Base-by-base conservation (phyloP, 1,140 invertebrate species). In the Aphelenchoides avenae region DNA sequence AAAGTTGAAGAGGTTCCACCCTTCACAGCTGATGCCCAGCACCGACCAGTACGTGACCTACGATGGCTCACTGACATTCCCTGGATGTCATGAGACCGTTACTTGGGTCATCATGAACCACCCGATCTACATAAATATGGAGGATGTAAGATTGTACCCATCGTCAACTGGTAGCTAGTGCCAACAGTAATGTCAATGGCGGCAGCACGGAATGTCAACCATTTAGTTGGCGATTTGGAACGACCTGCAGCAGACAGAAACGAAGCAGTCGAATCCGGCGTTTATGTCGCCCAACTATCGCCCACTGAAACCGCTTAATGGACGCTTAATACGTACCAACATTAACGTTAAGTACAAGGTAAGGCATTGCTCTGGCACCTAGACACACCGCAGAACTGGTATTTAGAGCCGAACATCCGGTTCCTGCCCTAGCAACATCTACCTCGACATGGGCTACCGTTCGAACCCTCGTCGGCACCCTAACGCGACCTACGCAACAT, bases 91-190 rank as follows among this genome's bases (percentile, higher is more conserved):
- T 60, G 81, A 82, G 61, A 82, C 79, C 2, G 73, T 81, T 11
- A 92, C 89, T 62, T 95, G 91, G 91, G 84, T 94, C 74, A 87
- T 95, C 62, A 83, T 92, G 70, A 95, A 95, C 80, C 92, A 91
- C 79, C 91, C 91, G 39, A 90, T 95, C 77, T 95, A 94, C 79
- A 68, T 64, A 22, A 76, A 71, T 27, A 36, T 42, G 26, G 69
- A 75, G 47, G 75, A 75, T 55, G 75, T 76, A 53, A 53, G 68
- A n/a, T 41, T 31, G 20, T n/a, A 30, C 42, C 22, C 13, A 13
- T 11, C 43, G 6, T 33, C n/a, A 48, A 31, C 5, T 52, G 29
- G 15, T 52, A 3, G 9, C 9, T 29, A 52, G 5, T 46, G 13
- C 13, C n/a, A 18, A 15, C 3, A 46, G 30, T 29, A n/a, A 5